Conservation (phyloP, 2,888 invertebrate genomes). For the Meandrusa payeni region DNA sequence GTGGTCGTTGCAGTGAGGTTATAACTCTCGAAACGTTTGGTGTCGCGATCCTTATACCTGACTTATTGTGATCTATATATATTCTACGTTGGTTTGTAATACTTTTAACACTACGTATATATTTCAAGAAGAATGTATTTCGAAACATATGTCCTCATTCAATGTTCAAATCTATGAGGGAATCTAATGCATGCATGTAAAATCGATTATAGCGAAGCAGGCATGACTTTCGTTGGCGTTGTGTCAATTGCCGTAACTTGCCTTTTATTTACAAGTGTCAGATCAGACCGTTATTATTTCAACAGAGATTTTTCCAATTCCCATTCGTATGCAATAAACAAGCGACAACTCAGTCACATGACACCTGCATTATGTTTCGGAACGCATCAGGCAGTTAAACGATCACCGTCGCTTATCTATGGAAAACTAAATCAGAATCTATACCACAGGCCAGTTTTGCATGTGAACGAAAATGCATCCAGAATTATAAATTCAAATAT, state of each 20-base stretch:
- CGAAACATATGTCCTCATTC: no score
- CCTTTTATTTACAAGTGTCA: slow-evolving; percentile 1
- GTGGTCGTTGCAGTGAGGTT: slow-evolving; percentile 31
- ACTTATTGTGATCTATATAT: background rate
- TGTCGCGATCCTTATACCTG: background rate
- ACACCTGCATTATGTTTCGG: background rate
- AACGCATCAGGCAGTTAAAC: background rate
- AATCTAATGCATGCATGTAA: slow-evolving; percentile 21
- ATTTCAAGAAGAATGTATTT: no score
- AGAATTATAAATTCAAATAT: no score
- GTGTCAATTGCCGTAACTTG: slow-evolving; percentile 11
- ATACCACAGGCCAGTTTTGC: no score
- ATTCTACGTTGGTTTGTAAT: background rate
- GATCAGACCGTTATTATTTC: background rate
- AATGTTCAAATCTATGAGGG: slow-evolving; percentile 15
- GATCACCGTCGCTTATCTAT: background rate
- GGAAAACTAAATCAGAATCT: slow-evolving; percentile 9
- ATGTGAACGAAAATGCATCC: no score
- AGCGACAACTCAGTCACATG: slow-evolving; percentile 9
- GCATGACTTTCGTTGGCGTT: slow-evolving; percentile 23
- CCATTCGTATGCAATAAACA: slow-evolving; percentile 3
- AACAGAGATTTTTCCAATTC: slow-evolving; percentile 4
- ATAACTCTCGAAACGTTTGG: slow-evolving; percentile 27
- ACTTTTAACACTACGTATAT: background rate
- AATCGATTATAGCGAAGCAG: slow-evolving; percentile 23